Evolutionary conservation across 30 jellyfish, hydroid and myxozoan species (phyloP).

Genomic region (Pelagia noctiluca): DNA sequence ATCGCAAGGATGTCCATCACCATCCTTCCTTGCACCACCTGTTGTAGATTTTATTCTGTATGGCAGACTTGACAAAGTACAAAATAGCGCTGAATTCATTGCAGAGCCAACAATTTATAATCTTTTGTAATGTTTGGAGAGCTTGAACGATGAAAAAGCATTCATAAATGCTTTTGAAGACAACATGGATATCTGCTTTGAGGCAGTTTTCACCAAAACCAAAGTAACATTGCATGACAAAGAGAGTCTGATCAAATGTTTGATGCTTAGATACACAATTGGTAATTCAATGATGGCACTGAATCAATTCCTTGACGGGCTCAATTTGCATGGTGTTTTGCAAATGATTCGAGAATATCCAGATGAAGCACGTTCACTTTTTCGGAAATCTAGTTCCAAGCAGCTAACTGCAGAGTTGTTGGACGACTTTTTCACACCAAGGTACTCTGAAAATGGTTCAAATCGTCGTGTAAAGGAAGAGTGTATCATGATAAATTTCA

Average conservation of each 20-base stretch:
- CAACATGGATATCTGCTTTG: conserved; percentile 3
- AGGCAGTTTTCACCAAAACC: neutral
- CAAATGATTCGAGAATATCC: neutral
- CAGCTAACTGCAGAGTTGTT: conserved; percentile 14
- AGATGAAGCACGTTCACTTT: conserved; percentile 2
- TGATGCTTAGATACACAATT: neutral
- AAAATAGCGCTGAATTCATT: conserved; percentile 4
- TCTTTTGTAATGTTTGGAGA: conserved; percentile 16
- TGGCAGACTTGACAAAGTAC: conserved; percentile 22
- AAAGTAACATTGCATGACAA: neutral
- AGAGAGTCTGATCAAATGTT: neutral
- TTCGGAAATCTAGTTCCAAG: neutral
- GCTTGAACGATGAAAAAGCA: conserved; percentile 24
- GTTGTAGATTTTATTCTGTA: conserved; percentile 14
- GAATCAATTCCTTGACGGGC: conserved; percentile 8
- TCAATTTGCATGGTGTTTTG: conserved; percentile 3
- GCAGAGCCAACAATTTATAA: conserved; percentile 18
- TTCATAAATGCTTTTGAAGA: conserved; percentile 3
- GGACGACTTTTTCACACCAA: conserved; percentile 25
- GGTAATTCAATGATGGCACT: conserved; percentile 5
- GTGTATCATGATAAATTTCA: conserved; percentile 27
- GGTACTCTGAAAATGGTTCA: conserved; percentile 27
- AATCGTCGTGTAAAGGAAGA: conserved; percentile 29
- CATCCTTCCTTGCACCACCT: conserved; percentile 37
- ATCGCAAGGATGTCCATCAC: conserved; percentile 33